A percentile compares a stretch with the other conserved stretches of the same genome.
phyloP scores from a whole-genome alignment of 2,113 vertebrate genomes.

The Theristicus caerulescens region DNA sequence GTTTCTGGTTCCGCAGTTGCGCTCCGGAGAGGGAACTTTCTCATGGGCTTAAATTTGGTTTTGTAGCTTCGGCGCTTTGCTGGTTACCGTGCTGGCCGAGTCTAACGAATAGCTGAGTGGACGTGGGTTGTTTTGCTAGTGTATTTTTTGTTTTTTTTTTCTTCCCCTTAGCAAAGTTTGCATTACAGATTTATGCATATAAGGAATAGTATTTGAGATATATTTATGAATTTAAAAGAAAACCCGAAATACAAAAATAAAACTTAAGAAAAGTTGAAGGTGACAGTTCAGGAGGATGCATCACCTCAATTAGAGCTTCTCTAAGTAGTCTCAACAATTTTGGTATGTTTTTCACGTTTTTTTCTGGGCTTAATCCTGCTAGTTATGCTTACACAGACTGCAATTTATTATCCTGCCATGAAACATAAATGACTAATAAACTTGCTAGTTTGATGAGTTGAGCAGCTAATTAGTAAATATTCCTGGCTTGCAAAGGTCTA shows the following conservation, averaged over 20 bases:
- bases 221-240: background rate
- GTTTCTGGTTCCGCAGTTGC: too few relatives aligned
- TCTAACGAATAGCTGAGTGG: too few relatives aligned
- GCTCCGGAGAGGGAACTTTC: background rate
- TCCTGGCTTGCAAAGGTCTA: background rate
- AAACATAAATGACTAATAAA: background rate
- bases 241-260: background rate
- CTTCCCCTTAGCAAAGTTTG: background rate
- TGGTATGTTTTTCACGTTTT: rapidly evolving
- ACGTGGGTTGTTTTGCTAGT: background rate
- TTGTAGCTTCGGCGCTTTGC: too few relatives aligned
- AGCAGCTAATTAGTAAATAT: background rate
- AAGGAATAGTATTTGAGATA: background rate
- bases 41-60: background rate
- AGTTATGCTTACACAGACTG: background rate
- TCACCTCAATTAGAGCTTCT: background rate
- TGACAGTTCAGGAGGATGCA: background rate
- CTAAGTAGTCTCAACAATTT: background rate
- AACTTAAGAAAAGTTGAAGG: background rate
- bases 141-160: too few relatives aligned
- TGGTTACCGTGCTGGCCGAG: background rate
- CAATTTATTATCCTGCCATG: background rate
- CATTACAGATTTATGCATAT: rapidly evolving
- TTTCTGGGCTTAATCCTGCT: background rate
- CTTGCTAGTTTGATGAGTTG: background rate